Conservation (phyloP, 2,113 vertebrate species). For the Puntigrus tetrazona region DNA sequence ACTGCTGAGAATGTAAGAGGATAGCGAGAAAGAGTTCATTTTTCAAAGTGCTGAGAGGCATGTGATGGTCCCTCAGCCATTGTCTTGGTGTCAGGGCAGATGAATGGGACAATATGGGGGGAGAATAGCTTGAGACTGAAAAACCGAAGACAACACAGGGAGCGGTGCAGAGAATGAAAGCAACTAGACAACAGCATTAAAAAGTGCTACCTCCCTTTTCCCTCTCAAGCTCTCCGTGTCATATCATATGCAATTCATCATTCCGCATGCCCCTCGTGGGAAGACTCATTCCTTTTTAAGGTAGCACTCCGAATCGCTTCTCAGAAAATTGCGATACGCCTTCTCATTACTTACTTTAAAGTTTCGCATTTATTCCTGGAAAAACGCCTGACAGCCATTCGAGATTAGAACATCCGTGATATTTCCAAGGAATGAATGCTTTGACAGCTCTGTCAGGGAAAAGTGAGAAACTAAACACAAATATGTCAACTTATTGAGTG, state of each 20-base stretch:
- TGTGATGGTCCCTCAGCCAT: constrained; percentile 56
- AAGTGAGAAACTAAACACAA: constrained; percentile 44
- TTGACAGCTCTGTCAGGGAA: constrained; percentile 35
- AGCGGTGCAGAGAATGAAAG: constrained; percentile 30
- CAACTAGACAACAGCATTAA: constrained; percentile 31
- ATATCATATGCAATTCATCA: constrained; percentile 50
- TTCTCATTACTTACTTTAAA: constrained; percentile 32
- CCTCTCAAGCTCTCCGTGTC: constrained; percentile 35
- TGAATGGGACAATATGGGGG: constrained; percentile 61
- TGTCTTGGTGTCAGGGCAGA: constrained; percentile 58
- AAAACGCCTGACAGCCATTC: constrained; percentile 32
- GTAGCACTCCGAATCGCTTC: neutral
- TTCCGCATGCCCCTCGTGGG: constrained; percentile 1
- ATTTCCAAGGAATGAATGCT: constrained; percentile 30
- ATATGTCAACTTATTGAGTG: constrained; percentile 52
- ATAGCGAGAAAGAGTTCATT: constrained; percentile 48
- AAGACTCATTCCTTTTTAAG: constrained; percentile 27
- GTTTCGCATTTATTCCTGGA: constrained; percentile 27
- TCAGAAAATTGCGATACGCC: constrained; percentile 21
- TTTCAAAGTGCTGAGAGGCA: constrained; percentile 52
- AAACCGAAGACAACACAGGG: constrained; percentile 31
- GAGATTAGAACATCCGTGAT: constrained; percentile 38
- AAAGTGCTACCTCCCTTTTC: constrained; percentile 7
- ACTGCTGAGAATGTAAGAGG: constrained; percentile 46
- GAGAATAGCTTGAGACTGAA: constrained; percentile 50